These are phyloP conservation scores for Nesoenas mayeri DNA, from an alignment of 2,113 vertebrate genomes.

Conservation along the genomic window DNA sequence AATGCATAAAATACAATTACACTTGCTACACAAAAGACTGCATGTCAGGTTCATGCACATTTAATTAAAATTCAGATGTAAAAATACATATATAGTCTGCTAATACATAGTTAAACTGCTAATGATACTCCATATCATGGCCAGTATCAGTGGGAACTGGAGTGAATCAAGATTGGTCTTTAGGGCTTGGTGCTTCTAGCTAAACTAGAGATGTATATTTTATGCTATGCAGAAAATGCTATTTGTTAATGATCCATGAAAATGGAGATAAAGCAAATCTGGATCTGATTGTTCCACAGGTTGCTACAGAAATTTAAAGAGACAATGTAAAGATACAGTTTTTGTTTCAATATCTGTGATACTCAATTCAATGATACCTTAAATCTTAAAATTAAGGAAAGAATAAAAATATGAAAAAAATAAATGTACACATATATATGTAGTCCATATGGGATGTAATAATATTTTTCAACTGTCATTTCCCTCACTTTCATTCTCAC, in stretches of 20 bases:
- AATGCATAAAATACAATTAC: conserved; percentile 60
- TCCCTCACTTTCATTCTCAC: background rate
- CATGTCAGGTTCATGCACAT: conserved; percentile 11
- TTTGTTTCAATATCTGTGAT: background rate
- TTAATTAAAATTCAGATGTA: conserved; percentile 60
- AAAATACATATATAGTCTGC: background rate
- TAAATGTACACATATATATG: too few species aligned
- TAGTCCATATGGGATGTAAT: background rate
- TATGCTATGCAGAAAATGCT: background rate
- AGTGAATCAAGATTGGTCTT: background rate
- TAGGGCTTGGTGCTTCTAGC: background rate
- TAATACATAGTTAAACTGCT: conserved; percentile 26
- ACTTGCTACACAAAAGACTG: conserved; percentile 44
- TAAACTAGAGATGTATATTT: background rate
- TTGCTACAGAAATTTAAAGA: background rate
- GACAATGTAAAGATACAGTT: background rate
- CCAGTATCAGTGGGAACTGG: background rate
- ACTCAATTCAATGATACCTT: background rate
- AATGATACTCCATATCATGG: conserved; percentile 2
- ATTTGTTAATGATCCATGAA: conserved; percentile 4
- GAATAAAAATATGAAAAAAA: background rate
- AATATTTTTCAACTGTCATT: background rate
- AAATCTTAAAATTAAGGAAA: background rate
- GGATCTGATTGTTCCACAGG: background rate
- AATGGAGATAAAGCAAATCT: conserved; percentile 3